These are phyloP conservation scores for Hippoglossus hippoglossus DNA, from an alignment of 2,797 vertebrate genomes.

Conservation along the genomic window DNA sequence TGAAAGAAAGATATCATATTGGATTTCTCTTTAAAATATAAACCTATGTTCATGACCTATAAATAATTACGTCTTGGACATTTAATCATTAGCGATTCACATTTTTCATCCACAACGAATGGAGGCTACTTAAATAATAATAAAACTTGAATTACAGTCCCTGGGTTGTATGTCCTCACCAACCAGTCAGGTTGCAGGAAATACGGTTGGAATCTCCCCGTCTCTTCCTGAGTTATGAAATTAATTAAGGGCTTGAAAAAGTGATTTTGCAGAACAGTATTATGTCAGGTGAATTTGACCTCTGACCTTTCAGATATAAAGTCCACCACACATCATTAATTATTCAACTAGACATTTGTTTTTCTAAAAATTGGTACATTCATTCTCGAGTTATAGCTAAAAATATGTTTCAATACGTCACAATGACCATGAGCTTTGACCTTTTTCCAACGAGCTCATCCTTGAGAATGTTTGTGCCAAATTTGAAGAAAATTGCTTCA, in stretches of 20 bases:
- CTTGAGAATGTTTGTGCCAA: not conserved
- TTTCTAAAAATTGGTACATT: not conserved
- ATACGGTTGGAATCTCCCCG: not conserved
- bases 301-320: not conserved
- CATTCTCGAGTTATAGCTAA: not conserved
- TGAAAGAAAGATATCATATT: not conserved
- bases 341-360: not conserved
- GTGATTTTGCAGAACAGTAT: not conserved
- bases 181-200: not conserved
- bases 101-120: constrained; percentile 11
- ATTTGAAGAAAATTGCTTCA: not conserved
- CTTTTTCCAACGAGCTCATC: not conserved
- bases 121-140: not conserved
- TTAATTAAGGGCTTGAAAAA: not conserved
- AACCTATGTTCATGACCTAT: not conserved
- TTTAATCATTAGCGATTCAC: not conserved
- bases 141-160: not conserved
- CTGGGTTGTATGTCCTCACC: not conserved
- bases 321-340: not conserved
- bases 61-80: not conserved
- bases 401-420: not conserved
- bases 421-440: not conserved
- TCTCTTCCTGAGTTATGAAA: not conserved
- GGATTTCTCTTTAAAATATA: not conserved
- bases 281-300: not conserved